These are phyloP conservation scores for Lysiphlebus fabarum DNA, from an alignment of 1,140 invertebrate species.

Conservation along the genomic window DNA sequence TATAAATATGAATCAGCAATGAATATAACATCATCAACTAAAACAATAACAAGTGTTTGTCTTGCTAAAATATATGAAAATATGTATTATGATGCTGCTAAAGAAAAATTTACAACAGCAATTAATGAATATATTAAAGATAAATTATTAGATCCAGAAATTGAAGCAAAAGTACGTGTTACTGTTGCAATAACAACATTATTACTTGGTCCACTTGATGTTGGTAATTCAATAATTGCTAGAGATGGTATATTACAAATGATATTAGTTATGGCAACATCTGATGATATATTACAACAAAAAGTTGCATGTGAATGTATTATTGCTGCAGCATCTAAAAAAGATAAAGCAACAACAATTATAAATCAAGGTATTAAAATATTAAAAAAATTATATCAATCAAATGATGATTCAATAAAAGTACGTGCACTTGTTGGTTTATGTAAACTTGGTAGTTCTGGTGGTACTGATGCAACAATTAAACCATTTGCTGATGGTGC, in stretches of 20 bases:
- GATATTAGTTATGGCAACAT: constrained; percentile 94
- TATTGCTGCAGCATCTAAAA: constrained; percentile 93
- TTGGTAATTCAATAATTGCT: constrained; percentile 88
- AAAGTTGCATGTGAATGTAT: constrained; percentile 94
- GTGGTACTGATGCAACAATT: constrained; percentile 92
- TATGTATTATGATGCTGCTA: constrained; percentile 87
- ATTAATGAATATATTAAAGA: constrained; percentile 88
- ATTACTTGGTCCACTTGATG: constrained; percentile 86
- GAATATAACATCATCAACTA: constrained; percentile 70
- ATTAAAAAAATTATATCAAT: constrained; percentile 89
- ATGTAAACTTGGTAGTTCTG: constrained; percentile 94
- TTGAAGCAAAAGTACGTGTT: constrained; percentile 85
- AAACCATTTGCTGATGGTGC: constrained; percentile 94
- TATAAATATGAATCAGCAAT: constrained; percentile 88
- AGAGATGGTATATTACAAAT: constrained; percentile 93
- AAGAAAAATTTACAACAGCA: constrained; percentile 72
- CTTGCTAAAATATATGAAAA: constrained; percentile 89
- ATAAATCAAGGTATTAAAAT: constrained; percentile 90
- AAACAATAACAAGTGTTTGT: constrained; percentile 83
- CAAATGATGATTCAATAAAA: constrained; percentile 85
- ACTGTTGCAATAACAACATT: constrained; percentile 87
- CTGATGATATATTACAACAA: constrained; percentile 79
- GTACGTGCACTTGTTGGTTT: constrained; percentile 89
- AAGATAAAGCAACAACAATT: constrained; percentile 92
- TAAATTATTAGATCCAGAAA: constrained; percentile 78